These are phyloP conservation scores for Chydorus sphaericus DNA, from an alignment of 2,888 invertebrate species.

Conservation along the genomic window DNA sequence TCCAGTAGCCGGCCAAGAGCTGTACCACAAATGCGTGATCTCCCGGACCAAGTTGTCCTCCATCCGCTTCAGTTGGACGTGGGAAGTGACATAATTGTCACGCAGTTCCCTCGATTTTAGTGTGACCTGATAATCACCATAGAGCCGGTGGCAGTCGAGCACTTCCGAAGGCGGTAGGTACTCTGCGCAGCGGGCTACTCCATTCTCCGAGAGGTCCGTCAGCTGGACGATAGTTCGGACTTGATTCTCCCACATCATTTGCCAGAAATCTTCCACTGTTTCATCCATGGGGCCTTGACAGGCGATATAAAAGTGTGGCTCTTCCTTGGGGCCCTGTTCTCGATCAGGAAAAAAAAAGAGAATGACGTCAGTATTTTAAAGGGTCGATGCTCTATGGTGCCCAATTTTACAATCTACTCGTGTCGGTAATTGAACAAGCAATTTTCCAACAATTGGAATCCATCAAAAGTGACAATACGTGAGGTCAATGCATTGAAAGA, in stretches of 20 bases:
- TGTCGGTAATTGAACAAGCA: too few species aligned
- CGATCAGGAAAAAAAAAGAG: background rate
- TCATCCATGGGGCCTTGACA: conserved; percentile 76
- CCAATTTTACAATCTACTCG: too few species aligned
- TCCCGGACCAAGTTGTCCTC: conserved; percentile 71
- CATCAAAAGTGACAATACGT: too few species aligned
- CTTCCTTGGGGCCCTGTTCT: conserved; percentile 68
- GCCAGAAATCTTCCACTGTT: conserved; percentile 79
- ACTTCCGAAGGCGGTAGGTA: conserved; percentile 84
- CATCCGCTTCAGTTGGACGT: conserved; percentile 61
- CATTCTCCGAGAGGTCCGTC: conserved; percentile 76
- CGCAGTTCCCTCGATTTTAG: conserved; percentile 76
- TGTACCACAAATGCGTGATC: conserved; percentile 82
- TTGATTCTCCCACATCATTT: conserved; percentile 93
- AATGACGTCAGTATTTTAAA: conserved; percentile 18
- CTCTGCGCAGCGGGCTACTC: conserved; percentile 75
- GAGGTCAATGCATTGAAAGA: too few species aligned
- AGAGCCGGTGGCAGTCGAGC: conserved; percentile 71
- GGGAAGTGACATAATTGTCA: conserved; percentile 80
- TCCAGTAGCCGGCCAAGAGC: conserved; percentile 76
- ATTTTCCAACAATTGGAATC: too few species aligned
- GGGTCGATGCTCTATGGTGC: background rate
- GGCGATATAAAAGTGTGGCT: conserved; percentile 73
- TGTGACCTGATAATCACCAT: conserved; percentile 76
- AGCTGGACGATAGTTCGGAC: conserved; percentile 75